These are phyloP conservation scores for Linnaemya tessellans DNA, from an alignment of 2,888 invertebrate genomes.

Conservation along the genomic window DNA sequence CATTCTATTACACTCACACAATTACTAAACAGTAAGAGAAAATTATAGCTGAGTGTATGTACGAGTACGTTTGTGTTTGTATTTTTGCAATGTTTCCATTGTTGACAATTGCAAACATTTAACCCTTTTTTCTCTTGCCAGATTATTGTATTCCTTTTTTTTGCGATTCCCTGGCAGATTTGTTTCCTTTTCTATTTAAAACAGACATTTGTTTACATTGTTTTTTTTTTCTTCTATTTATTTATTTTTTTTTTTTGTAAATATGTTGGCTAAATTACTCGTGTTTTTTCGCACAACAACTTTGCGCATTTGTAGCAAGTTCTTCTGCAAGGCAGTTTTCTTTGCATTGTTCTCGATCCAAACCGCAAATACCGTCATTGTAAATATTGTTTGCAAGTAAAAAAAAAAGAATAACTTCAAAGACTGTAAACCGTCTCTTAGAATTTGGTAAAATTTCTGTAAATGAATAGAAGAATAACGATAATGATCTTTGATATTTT, in stretches of 20 bases:
- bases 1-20: constrained; percentile 1
- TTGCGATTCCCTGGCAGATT: constrained; percentile 24
- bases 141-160: constrained; percentile 22
- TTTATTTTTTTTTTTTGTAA: background rate
- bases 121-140: constrained; percentile 43
- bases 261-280: constrained; percentile 50
- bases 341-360: constrained; percentile 62
- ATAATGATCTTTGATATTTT: background rate
- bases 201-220: constrained; percentile 3
- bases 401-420: constrained; percentile 39
- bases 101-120: constrained; percentile 50
- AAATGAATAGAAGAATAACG: background rate
- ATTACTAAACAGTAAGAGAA: background rate
- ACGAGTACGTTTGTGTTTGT: background rate
- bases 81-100: constrained; percentile 39
- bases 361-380: constrained; percentile 73
- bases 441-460: background rate
- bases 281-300: constrained; percentile 64
- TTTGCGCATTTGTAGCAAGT: constrained; percentile 59
- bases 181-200: constrained; percentile 22
- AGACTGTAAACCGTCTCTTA: constrained; percentile 40
- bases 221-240: background rate
- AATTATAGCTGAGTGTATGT: background rate
- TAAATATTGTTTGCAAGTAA: constrained; percentile 25
- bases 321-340: background rate